Base-by-base conservation (phyloP, 1,140 invertebrate genomes). In the Armadillidium nasatum region DNA sequence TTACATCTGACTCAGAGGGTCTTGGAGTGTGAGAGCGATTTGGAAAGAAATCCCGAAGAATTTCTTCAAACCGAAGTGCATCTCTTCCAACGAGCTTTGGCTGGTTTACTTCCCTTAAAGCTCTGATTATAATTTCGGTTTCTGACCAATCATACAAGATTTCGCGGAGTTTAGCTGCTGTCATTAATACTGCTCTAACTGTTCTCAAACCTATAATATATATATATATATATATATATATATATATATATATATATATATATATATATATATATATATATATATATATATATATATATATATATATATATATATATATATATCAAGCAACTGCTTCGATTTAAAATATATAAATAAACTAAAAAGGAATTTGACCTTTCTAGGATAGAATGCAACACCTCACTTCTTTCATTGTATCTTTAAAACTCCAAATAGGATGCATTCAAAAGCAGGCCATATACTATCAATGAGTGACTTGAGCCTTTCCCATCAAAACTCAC, bases 1-100 rank as follows among this genome's bases (percentile, higher is more conserved):
- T 72, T 15, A 78, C 67, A 44, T 21, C 33, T 71, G 70, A 74
- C 44, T 72, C 68, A 19, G 73, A 73, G 1, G 74, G 72, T 23
- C 60, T 19, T 11, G 71, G 86, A 7, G 76, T 76, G 7, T 76
- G 75, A 10, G 79, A 75, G 44, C 74, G 67, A 22, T 77, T 72
- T 7, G 77, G 74, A 44, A 97, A 97, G 76, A 97, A 88, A 86
- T 97, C 95, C 6, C 90, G 91, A 75, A 96, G 93, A 66, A 97
- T 97, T 15, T 93, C 94, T 83, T 95, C 87, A 84, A 97, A 97
- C 4, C 97, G 86, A 0, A 93, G 92, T 44, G 96, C 88, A 84
- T 97, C 95, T 82, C 87, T 85, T 7, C 82, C 83, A 23, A 81
- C 76, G 86, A 97, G 96, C 84, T 97, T 97, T 0, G 95, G 93